Percentiles rank a stretch among this genome's conserved stretches.
phyloP scores from a whole-genome alignment of 2,113 vertebrate species.

The Artemisiospiza belli region DNA sequence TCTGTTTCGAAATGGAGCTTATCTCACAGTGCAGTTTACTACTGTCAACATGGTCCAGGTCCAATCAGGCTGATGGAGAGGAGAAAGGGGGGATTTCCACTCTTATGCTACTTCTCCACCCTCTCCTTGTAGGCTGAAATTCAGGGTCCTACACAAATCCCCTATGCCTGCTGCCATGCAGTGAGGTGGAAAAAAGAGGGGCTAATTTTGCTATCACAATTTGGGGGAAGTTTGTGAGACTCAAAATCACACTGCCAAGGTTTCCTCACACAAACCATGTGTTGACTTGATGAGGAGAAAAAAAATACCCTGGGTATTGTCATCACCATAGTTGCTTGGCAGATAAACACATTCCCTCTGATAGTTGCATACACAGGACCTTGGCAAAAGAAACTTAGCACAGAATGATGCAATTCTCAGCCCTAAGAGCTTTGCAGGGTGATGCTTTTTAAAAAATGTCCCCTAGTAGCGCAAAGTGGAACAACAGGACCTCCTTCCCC shows the following conservation, averaged over 20 bases:
- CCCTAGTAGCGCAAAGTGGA: background rate
- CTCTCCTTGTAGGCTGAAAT: background rate
- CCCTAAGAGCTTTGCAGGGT: background rate
- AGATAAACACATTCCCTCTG: background rate
- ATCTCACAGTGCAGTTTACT: background rate
- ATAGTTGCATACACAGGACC: background rate
- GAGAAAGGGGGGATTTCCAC: background rate
- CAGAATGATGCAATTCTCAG: background rate
- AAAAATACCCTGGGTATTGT: background rate
- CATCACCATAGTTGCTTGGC: background rate
- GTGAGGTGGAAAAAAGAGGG: background rate
- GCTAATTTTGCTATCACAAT: background rate
- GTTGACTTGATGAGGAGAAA: background rate
- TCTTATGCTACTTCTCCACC: background rate
- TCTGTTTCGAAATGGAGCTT: background rate
- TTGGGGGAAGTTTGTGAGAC: background rate
- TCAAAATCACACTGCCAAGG: background rate
- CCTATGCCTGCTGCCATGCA: background rate
- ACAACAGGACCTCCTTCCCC: background rate
- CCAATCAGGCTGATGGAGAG: background rate
- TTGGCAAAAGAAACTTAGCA: background rate
- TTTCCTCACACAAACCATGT: background rate
- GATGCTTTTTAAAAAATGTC: background rate
- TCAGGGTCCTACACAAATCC: background rate
- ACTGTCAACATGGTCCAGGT: background rate